phyloP scores from a whole-genome alignment of 2,797 vertebrate species.

The Pangasius krempfi region DNA sequence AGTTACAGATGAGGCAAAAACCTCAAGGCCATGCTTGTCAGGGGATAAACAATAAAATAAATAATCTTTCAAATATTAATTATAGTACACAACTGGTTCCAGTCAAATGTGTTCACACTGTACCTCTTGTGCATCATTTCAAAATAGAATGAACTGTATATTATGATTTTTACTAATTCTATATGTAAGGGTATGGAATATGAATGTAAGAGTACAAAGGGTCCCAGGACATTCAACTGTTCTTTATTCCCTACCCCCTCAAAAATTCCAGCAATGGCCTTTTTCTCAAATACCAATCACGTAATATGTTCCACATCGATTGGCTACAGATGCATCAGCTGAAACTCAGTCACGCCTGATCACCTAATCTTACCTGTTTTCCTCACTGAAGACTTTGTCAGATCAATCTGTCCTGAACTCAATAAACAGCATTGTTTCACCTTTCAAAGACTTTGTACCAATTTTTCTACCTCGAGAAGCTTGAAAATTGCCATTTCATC shows the following conservation, averaged over 20 bases:
- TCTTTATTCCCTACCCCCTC: not conserved
- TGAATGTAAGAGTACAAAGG: not conserved
- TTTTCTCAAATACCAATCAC: conserved; percentile 9
- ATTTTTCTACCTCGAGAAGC: conserved; percentile 26
- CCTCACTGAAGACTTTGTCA: conserved; percentile 28
- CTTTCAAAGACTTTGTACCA: conserved; percentile 33
- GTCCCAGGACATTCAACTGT: not conserved
- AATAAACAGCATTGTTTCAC: conserved; percentile 45
- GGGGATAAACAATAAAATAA: not conserved
- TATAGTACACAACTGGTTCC: too few species aligned
- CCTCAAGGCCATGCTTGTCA: not conserved
- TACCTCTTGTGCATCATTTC: too few species aligned
- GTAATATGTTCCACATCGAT: conserved; percentile 31
- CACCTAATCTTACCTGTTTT: conserved; percentile 33
- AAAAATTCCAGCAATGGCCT: not conserved
- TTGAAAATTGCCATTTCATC: conserved; percentile 54
- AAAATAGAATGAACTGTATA: not conserved
- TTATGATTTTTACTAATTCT: not conserved
- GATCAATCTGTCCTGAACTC: conserved; percentile 37
- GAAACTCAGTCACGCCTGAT: conserved; percentile 24
- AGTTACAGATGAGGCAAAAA: not conserved
- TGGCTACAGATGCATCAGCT: conserved; percentile 33
- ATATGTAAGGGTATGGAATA: not conserved
- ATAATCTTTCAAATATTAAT: not conserved
- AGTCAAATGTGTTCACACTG: too few species aligned